These are phyloP conservation scores for Callospermophilus lateralis DNA, from an alignment of 2,113 vertebrate genomes.

Conservation along the genomic window DNA sequence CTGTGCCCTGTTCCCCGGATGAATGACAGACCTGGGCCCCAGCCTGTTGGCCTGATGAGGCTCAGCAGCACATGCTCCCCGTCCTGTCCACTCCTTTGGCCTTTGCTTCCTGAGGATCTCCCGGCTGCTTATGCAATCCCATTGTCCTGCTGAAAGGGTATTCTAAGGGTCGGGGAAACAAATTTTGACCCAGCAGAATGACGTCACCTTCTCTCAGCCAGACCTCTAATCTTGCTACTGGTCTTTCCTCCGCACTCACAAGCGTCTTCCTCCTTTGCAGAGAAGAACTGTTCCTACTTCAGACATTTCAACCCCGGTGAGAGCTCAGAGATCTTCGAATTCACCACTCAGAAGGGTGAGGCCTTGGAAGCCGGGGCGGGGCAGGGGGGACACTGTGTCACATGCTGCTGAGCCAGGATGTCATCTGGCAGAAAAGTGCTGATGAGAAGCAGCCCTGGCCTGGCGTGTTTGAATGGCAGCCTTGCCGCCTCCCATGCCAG, in stretches of 20 bases:
- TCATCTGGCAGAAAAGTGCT: neutral
- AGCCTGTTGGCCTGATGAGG: neutral
- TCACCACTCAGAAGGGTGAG: constrained; percentile 97
- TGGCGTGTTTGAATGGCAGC: neutral
- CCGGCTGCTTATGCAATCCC: neutral
- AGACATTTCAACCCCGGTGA: constrained; percentile 95
- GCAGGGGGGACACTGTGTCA: too few species aligned
- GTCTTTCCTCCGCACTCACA: neutral
- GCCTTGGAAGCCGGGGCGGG: neutral
- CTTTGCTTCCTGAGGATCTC: neutral
- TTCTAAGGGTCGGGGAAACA: neutral
- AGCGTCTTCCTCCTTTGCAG: constrained; percentile 86
- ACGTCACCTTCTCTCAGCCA: fast-evolving
- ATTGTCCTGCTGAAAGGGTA: neutral
- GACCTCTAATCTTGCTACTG: fast-evolving
- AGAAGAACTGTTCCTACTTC: constrained; percentile 96
- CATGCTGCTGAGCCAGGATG: neutral
- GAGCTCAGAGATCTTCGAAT: constrained; percentile 94
- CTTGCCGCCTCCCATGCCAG: neutral
- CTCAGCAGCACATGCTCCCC: neutral
- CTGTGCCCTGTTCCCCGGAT: fast-evolving
- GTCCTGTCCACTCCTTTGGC: fast-evolving
- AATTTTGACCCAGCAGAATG: fast-evolving
- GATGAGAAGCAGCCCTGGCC: neutral
- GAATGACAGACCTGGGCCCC: neutral